Base-by-base conservation (phyloP, 1,140 invertebrate genomes). In the Zaprionus africanus region DNA sequence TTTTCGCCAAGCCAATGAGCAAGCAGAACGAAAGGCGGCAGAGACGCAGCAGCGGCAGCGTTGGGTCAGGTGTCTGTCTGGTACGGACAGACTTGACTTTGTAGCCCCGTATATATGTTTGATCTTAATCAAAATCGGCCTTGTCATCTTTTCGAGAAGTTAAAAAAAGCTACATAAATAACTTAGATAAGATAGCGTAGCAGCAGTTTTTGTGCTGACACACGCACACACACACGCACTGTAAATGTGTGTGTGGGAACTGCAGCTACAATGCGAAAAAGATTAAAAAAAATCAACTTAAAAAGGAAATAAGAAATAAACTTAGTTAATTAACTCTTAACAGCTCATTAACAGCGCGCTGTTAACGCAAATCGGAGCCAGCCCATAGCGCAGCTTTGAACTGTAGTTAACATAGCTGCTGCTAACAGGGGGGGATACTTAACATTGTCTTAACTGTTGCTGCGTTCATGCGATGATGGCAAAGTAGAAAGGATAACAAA, bases 1-100 rank as follows among this genome's bases (percentile, higher is more conserved):
- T 81, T 87, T 78, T 74, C 65, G 58, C 65, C 41, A 70, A 66
- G 51, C 57, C 74, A 77, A 77, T 71, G 53, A 71, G 61, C 54
- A 43, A 13, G 17, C 26, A 36, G 61, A 49, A 41, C 31, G 41
- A 4, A 36, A 31, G 13, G 13, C 4, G 13, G 61, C 26, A 31
- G 28, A 4, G 38, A 22, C 15, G n/a, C 24, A 34, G 5, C 36
- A 57, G 5, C 36, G 26, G 28, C n/a, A 43, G 58, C 65, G 49
- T 59, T 17, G 15, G 31, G 43, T 19, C 26, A 36, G 24, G 41
- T 31, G 59, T 61, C 24, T 61, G 9, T 61, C 24, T 49, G 24
- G 41, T n/a, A 17, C 38, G 22, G 19, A 19, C 46, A 24, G 46
- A 51, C 19, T 51, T 12, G 46, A 51, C 46, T 51, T 51, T 51